A percentile compares a stretch with the other conserved stretches of the same genome.
These are phyloP conservation scores for Crypturellus undulatus DNA, from an alignment of 2,113 vertebrate species.

Conservation along the genomic window DNA sequence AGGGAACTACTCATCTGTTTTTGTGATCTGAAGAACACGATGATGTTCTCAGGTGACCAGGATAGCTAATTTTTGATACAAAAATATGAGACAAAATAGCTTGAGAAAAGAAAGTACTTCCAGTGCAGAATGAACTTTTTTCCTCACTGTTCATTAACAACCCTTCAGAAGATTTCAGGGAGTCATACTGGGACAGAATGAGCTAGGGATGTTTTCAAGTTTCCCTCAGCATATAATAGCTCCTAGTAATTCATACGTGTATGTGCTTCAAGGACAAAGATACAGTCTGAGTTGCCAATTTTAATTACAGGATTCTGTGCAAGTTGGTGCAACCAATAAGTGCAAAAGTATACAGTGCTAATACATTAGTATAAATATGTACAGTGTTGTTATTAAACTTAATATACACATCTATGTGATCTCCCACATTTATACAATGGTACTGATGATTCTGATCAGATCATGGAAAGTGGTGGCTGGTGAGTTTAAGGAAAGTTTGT, in stretches of 20 bases:
- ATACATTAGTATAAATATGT: rapidly evolving
- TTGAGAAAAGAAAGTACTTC: background rate
- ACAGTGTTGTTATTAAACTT: background rate
- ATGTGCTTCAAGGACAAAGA: background rate
- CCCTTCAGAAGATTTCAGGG: slow-evolving; percentile 20
- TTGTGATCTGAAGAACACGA: background rate
- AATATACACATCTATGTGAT: background rate
- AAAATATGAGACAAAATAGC: background rate
- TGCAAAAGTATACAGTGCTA: background rate
- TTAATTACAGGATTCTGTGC: slow-evolving; percentile 5
- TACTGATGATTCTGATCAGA: background rate
- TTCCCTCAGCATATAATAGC: slow-evolving; percentile 3
- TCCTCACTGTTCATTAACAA: background rate
- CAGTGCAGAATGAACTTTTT: background rate
- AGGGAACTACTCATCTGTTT: background rate
- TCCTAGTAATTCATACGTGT: slow-evolving; percentile 20
- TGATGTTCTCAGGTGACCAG: background rate
- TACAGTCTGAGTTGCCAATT: background rate
- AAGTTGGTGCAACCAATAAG: background rate
- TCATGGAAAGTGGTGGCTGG: background rate
- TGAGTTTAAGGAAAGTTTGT: background rate
- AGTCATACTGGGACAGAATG: background rate
- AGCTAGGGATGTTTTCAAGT: slow-evolving; percentile 10
- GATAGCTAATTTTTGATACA: background rate
- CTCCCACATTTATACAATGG: too few species aligned